Percentiles rank a stretch among this genome's conserved stretches.
Conservation (phyloP, 1,140 invertebrate species). For the Chelonus insularis region DNA sequence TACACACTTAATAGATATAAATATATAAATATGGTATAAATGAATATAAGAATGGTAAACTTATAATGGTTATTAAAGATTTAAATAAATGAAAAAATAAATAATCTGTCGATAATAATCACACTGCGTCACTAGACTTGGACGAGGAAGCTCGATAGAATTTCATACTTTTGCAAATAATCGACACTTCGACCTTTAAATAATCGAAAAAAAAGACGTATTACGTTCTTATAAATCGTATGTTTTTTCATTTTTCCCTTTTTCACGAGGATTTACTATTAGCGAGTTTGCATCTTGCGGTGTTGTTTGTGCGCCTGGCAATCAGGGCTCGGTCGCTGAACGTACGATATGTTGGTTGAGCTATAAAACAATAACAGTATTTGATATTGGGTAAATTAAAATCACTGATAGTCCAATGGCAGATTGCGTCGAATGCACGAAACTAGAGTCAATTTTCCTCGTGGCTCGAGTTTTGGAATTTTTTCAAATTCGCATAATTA, state of each 20-base stretch:
- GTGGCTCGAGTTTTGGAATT: neutral
- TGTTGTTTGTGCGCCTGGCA: conserved; percentile 28
- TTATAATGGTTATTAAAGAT: conserved; percentile 35
- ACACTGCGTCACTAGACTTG: conserved; percentile 49
- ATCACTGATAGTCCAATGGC: conserved; percentile 3
- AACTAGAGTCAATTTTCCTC: neutral
- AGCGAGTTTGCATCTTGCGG: conserved; percentile 23
- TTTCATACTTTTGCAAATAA: conserved; percentile 62
- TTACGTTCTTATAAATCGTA: conserved; percentile 8
- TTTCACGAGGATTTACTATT: conserved; percentile 11
- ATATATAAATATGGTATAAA: conserved; percentile 36
- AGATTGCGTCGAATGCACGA: conserved; percentile 17
- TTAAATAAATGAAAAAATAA: conserved; percentile 32
- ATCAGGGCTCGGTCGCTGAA: conserved; percentile 24
- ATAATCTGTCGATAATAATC: conserved; percentile 39
- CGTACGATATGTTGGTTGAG: neutral
- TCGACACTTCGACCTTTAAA: conserved; percentile 49
- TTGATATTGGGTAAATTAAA: neutral
- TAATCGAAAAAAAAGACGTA: conserved; percentile 29
- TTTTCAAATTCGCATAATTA: too few species aligned
- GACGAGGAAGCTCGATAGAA: conserved; percentile 47
- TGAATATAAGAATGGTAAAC: conserved; percentile 33
- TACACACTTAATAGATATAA: conserved; percentile 16
- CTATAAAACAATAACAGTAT: neutral
- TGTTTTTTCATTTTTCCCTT: neutral